Evolutionary conservation across 2,797 vertebrate genomes (phyloP).

Genomic region (Chiroxiphia lanceolata): DNA sequence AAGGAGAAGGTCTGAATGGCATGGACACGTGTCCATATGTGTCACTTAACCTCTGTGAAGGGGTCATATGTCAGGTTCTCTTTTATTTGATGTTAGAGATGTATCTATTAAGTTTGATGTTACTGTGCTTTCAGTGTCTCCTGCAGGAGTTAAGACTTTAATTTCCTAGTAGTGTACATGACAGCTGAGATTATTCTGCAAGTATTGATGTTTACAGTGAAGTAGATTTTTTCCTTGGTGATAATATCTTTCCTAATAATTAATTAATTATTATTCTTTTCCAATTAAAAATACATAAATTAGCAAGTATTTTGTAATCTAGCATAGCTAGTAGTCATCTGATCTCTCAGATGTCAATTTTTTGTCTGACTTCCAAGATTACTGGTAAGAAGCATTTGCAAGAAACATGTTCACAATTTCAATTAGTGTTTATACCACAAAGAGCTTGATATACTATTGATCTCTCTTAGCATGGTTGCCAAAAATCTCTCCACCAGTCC

Average conservation of each 20-base stretch:
- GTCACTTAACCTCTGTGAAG: not conserved
- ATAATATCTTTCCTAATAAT: not conserved
- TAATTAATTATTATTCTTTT: not conserved
- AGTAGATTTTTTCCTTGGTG: not conserved
- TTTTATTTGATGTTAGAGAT: not conserved
- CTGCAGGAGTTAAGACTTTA: not conserved
- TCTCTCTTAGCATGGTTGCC: conserved; percentile 32
- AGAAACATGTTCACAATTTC: conserved; percentile 20
- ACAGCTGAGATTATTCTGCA: not conserved
- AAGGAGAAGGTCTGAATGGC: not conserved
- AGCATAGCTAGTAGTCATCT: not conserved
- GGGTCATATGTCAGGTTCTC: not conserved
- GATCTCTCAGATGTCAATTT: conserved; percentile 2
- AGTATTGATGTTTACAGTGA: not conserved
- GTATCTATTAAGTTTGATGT: not conserved
- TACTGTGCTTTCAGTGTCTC: not conserved
- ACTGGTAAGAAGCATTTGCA: conserved; percentile 40
- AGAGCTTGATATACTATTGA: conserved; percentile 47
- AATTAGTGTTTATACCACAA: conserved; percentile 47
- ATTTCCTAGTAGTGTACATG: not conserved
- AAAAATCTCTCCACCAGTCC: conserved; percentile 40
- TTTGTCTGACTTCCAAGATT: conserved; percentile 33
- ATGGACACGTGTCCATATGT: not conserved
- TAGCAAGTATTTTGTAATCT: not conserved
- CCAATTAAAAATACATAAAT: not conserved